phyloP scores from a whole-genome alignment of 2,888 invertebrate species.

The Lasius platythorax region DNA sequence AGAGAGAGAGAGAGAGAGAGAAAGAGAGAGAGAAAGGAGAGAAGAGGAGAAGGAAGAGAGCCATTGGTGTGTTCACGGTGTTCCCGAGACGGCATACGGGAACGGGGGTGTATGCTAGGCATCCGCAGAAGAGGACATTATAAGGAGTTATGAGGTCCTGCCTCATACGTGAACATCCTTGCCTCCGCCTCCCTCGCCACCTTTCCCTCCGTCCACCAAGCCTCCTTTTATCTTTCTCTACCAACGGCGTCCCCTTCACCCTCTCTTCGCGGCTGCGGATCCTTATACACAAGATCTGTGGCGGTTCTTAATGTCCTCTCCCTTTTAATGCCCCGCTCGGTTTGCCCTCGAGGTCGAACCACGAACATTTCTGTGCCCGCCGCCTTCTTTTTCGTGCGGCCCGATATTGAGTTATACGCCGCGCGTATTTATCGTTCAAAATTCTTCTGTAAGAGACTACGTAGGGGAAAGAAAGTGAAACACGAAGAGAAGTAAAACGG shows the following conservation, averaged over 20 bases:
- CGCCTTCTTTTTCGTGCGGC: slow-evolving; percentile 78
- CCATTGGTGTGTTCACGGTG: slow-evolving; percentile 78
- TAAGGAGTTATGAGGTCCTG: slow-evolving; percentile 85
- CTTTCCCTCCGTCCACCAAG: slow-evolving; percentile 69
- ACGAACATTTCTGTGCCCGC: slow-evolving; percentile 82
- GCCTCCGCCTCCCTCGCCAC: slow-evolving; percentile 75
- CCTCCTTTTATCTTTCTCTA: slow-evolving; percentile 72
- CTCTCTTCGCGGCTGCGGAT: slow-evolving; percentile 73
- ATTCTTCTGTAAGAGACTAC: slow-evolving; percentile 67
- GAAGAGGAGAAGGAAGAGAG: slow-evolving; percentile 56
- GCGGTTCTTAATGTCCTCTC: slow-evolving; percentile 85
- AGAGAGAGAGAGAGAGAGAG: slow-evolving; percentile 43
- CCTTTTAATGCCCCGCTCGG: slow-evolving; percentile 83
- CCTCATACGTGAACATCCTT: slow-evolving; percentile 84
- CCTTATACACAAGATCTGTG: slow-evolving; percentile 85
- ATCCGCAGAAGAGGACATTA: slow-evolving; percentile 85
- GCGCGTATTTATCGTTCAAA: slow-evolving; percentile 82
- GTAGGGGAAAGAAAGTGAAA: slow-evolving; percentile 47
- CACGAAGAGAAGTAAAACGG: slow-evolving; percentile 19
- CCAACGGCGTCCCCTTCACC: slow-evolving; percentile 69
- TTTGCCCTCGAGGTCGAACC: slow-evolving; percentile 84
- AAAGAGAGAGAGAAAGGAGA: slow-evolving; percentile 46
- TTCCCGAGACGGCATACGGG: slow-evolving; percentile 80
- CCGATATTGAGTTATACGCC: slow-evolving; percentile 84
- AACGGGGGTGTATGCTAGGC: slow-evolving; percentile 84